These are phyloP conservation scores for Syngnathus rostellatus DNA, from an alignment of 2,797 vertebrate genomes.

Conservation along the genomic window DNA sequence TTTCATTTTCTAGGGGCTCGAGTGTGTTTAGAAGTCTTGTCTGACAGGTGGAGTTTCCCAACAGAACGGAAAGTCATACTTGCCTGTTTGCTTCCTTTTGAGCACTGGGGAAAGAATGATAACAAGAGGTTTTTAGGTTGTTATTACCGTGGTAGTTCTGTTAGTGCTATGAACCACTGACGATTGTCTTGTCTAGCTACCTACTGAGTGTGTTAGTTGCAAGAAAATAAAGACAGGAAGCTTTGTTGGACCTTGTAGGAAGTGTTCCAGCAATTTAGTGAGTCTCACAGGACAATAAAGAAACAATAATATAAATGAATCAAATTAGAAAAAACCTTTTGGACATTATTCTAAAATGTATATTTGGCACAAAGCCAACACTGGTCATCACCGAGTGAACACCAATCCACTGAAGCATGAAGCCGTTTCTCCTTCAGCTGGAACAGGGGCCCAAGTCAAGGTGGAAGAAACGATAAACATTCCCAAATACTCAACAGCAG, in stretches of 20 bases:
- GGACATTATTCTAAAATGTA: too few relatives aligned
- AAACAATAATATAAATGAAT: too few relatives aligned
- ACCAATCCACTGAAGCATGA: too few relatives aligned
- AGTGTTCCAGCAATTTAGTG: neutral
- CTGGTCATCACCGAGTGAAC: too few relatives aligned
- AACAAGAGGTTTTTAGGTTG: neutral
- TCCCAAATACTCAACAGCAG: neutral
- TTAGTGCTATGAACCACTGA: neutral
- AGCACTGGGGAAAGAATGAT: slow-evolving; percentile 4
- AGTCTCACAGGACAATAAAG: neutral
- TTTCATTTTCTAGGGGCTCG: neutral
- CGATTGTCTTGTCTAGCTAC: neutral
- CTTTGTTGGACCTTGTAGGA: neutral
- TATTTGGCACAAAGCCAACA: too few relatives aligned
- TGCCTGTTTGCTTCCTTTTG: slow-evolving; percentile 26
- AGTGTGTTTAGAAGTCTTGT: slow-evolving; percentile 4
- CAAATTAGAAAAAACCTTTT: too few relatives aligned
- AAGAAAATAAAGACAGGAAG: neutral
- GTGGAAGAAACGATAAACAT: neutral
- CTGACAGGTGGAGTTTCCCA: slow-evolving; percentile 17
- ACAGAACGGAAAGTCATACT: slow-evolving; percentile 18
- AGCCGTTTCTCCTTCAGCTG: too few relatives aligned
- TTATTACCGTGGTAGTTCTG: neutral
- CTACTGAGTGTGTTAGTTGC: neutral
- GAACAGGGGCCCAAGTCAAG: too few relatives aligned